Base-by-base conservation (phyloP, 2,797 vertebrate genomes). In the Delichon dasypus region DNA sequence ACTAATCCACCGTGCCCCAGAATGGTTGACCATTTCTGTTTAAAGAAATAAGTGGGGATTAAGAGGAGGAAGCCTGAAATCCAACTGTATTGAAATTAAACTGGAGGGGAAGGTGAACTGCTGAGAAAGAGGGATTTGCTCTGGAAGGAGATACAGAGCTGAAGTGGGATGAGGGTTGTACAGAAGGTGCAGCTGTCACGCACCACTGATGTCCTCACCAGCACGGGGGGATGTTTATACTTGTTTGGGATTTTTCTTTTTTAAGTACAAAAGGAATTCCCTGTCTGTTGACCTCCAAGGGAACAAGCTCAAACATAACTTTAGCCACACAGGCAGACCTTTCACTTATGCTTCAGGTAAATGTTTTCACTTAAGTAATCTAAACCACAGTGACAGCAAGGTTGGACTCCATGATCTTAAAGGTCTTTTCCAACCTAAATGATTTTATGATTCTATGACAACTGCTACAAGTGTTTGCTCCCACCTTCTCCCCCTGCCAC, bases 31-130 rank as follows among this genome's bases (percentile, higher is more conserved):
- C 67, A 3, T 73, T 96, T 92, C 66, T 88, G 83, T 78, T 85
- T 91, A 70, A 89, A 91, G 77, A 86, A 94, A 58, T 79, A 93
- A 92, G 67, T 53, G 66, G 50, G 81, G 91, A 95, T 94, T 90
- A 92, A 88, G 81, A 91, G 60, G 26, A 93, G 38, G 61, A 79
- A 79, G 60, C 50, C 71, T 79, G 78, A 93, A 94, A 93, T 90
- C 78, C 87, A 72, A 8, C 44, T 58, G 89, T 73, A 53, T 85
- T 92, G 78, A 93, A 95, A 91, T 94, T 90, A 83, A 95, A 91
- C 38, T 47, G 42, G 76, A 65, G 64, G 62, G 81, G 81, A 55
- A 85, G 88, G 42, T 0, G 0, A 88, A 36, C 82, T 82, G 79
- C 92, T 89, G 75, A 89, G 88, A 50, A 87, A 70, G n/a, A 84